Conservation (phyloP, 2,797 vertebrate species). For the Chaetodon trifasciatus region DNA sequence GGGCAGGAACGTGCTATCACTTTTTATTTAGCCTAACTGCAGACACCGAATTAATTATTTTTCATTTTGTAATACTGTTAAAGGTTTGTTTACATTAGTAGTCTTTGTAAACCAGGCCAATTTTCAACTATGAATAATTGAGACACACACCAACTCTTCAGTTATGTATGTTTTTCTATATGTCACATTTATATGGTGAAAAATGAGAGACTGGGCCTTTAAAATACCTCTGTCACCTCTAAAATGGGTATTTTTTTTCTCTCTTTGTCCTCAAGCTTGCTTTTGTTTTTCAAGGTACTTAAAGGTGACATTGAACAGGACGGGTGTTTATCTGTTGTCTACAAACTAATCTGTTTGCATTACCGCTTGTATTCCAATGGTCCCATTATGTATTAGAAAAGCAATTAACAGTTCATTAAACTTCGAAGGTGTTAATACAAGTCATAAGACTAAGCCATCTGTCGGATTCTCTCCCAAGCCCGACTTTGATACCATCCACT, state of each 20-base stretch:
- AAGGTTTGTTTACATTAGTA: background rate
- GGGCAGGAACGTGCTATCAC: background rate
- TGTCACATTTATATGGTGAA: background rate
- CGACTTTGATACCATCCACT: conserved; percentile 82
- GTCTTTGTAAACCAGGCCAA: background rate
- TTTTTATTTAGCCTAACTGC: background rate
- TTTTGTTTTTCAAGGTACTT: conserved; percentile 85
- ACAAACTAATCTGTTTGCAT: conserved; percentile 88
- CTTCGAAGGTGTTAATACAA: conserved; percentile 88
- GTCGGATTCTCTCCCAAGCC: conserved; percentile 84
- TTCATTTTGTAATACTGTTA: background rate
- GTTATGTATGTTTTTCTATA: background rate
- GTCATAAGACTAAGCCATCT: conserved; percentile 89
- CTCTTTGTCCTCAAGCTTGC: conserved; percentile 63
- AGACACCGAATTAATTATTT: background rate
- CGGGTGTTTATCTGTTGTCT: conserved; percentile 85
- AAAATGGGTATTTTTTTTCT: conserved; percentile 10
- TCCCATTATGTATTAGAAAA: conserved; percentile 89
- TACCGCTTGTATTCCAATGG: conserved; percentile 83
- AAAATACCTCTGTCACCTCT: conserved; percentile 4
- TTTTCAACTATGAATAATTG: background rate
- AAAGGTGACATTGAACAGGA: conserved; percentile 87
- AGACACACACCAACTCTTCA: background rate
- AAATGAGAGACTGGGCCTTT: background rate
- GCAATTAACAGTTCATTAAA: conserved; percentile 91